Evolutionary conservation across 1,140 invertebrate species (phyloP).

Genomic region (Magallana gigas): DNA sequence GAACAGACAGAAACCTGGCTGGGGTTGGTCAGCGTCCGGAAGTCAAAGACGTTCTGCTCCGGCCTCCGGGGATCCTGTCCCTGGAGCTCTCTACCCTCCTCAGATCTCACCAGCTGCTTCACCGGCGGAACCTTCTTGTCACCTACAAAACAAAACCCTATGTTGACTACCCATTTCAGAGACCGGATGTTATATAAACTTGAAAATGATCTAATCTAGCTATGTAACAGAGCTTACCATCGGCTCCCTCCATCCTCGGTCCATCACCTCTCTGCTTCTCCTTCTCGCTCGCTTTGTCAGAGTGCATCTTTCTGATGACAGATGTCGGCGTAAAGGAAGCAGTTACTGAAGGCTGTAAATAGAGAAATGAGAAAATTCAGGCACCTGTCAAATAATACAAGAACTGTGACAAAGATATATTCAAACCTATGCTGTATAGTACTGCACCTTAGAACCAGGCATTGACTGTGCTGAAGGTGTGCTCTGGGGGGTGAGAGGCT

Average conservation of each 20-base stretch:
- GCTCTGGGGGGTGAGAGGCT: not conserved
- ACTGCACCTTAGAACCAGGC: conserved; percentile 35
- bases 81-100: not conserved
- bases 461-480: conserved; percentile 43
- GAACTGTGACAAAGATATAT: not conserved
- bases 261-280: conserved; percentile 65
- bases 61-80: not conserved
- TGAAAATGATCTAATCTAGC: no score
- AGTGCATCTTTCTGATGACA: conserved; percentile 94
- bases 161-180: no score
- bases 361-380: not conserved
- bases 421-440: no score
- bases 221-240: not conserved
- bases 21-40: not conserved
- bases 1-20: not conserved
- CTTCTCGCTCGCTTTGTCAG: conserved; percentile 82
- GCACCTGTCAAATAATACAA: not conserved
- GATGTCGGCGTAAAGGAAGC: conserved; percentile 93
- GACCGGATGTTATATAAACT: no score
- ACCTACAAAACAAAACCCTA: not conserved
- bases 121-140: not conserved
- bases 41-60: conserved; percentile 1
- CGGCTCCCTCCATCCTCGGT: conserved; percentile 6
- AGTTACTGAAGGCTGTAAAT: conserved; percentile 67
- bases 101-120: not conserved